Evolutionary conservation across 2,113 vertebrate species (phyloP), one percentile per base, ranked within the genome.

Genomic region (Grantiella picta): DNA sequence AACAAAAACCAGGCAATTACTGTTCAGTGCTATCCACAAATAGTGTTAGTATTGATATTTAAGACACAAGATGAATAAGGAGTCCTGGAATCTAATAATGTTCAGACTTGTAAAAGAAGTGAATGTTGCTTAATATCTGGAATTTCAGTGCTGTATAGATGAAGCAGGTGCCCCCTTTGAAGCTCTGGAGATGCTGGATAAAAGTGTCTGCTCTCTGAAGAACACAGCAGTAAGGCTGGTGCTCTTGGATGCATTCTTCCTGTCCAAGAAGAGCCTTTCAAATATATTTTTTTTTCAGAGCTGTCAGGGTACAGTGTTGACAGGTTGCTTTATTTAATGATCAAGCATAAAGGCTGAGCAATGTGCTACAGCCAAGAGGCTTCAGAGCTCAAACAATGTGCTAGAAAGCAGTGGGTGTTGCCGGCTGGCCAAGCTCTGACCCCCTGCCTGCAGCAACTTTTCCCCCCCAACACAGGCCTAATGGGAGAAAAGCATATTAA

Each of bases 311-410:
- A 15, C n/a, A 50, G 63, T 42, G 61, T 88, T 93, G 86, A 77
- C 68, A 90, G 35, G 54, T 73, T 54, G 12, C n/a, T 65, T 79
- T 56, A 61, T 85, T 88, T 93, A 90, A 88, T 80, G 71, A 83
- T 92, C 50, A 77, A 45, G 23, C 13, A 38, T n/a, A 57, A 76
- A 94, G 61, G 11, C 81, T 95, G 35, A 68, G 49, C 47, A n/a
- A 6, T 31, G 54, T 69, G 70, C 54, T 36, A 8, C 63, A 69
- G 20, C n/a, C 47, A 44, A 61, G 82, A 73, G 45, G 23, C 33
- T 88, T 83, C 50, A 77, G 90, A 72, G 14, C 68, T 87, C 54
- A 69, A 40, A 60, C 5, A n/a, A 61, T 0, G 2, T 78, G 47
- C 35, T 75, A 47, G 33, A 61, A 90, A 83, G 88, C 42, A 28